Evolutionary conservation across 2,113 vertebrate species (phyloP).

Genomic region (Carassius auratus): DNA sequence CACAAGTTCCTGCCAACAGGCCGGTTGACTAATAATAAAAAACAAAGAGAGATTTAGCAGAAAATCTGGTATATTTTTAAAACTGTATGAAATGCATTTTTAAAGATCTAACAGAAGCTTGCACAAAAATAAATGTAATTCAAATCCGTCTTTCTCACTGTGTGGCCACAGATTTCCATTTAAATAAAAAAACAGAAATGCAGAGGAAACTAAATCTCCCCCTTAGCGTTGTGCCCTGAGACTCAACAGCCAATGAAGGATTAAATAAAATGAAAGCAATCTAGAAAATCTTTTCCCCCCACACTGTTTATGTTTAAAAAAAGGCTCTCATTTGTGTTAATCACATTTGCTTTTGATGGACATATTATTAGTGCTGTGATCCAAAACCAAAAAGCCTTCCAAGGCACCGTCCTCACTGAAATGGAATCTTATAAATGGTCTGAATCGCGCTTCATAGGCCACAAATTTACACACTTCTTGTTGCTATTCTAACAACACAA

Average conservation of each 20-base stretch:
- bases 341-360: not conserved
- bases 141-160: constrained; percentile 31
- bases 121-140: constrained; percentile 43
- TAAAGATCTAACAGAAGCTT: not conserved
- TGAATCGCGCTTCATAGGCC: not conserved
- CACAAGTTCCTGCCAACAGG: constrained; percentile 79
- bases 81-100: constrained; percentile 5
- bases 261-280: constrained; percentile 8
- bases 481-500: not conserved
- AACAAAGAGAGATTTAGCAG: not conserved
- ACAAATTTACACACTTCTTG: not conserved
- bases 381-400: not conserved
- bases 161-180: constrained; percentile 54
- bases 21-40: constrained; percentile 69
- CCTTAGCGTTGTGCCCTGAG: not conserved
- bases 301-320: not conserved
- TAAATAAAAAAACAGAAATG: constrained; percentile 50
- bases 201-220: not conserved
- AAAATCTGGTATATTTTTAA: not conserved
- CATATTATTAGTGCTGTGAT: not conserved
- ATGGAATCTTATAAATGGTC: not conserved
- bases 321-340: not conserved
- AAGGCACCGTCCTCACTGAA: not conserved
- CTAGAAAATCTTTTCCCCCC: not conserved
- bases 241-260: not conserved